phyloP scores from a whole-genome alignment of 2,888 invertebrate species.

The Protophormia terraenovae region DNA sequence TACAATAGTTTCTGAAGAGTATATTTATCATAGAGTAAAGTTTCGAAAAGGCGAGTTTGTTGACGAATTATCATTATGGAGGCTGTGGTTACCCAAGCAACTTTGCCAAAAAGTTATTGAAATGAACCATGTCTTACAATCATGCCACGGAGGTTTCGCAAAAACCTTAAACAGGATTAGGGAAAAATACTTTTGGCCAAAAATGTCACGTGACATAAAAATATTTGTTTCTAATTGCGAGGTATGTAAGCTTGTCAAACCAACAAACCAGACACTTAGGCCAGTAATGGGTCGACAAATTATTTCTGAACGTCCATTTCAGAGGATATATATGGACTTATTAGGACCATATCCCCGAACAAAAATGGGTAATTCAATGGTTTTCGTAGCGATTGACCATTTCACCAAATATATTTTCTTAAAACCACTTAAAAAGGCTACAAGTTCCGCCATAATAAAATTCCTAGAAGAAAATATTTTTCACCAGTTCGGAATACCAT shows the following conservation, averaged over 20 bases:
- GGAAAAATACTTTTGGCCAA: constrained; percentile 60
- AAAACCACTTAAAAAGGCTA: constrained; percentile 28
- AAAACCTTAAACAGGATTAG: neutral
- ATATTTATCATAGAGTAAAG: neutral
- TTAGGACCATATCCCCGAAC: constrained; percentile 56
- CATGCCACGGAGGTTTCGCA: neutral
- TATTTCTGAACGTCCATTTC: constrained; percentile 18
- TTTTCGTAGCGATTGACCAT: constrained; percentile 28
- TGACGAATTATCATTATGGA: constrained; percentile 29
- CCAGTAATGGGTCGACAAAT: constrained; percentile 31
- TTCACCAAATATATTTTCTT: constrained; percentile 43
- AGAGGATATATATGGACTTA: constrained; percentile 53
- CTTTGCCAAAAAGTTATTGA: neutral
- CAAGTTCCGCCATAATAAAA: neutral
- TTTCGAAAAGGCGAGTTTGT: neutral
- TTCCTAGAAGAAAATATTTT: constrained; percentile 56
- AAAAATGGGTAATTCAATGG: neutral
- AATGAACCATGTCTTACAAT: neutral
- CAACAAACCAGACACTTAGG: neutral
- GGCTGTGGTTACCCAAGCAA: constrained; percentile 46
- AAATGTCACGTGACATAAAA: neutral
- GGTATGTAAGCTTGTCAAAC: constrained; percentile 35
- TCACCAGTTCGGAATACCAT: constrained; percentile 70
- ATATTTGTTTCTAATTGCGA: neutral
- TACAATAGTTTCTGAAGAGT: neutral